These are phyloP conservation scores for Zoanthus gigantus DNA, from an alignment of 92 coral and sea anemone species.

Conservation along the genomic window DNA sequence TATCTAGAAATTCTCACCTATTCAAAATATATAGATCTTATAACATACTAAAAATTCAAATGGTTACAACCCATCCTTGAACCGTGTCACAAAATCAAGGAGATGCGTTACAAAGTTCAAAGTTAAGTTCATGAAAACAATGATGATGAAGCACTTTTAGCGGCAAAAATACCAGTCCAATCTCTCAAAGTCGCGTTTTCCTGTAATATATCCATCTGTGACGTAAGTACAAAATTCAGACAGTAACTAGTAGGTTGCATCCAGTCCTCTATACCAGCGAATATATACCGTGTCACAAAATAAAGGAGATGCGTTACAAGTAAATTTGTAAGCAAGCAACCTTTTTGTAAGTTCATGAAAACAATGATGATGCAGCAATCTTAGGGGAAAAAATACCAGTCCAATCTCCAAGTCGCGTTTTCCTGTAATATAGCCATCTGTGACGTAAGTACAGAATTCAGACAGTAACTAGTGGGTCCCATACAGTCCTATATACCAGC, in stretches of 20 bases:
- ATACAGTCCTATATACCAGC: constrained; percentile 11
- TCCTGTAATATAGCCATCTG: constrained; percentile 12
- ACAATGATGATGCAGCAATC: constrained; percentile 43
- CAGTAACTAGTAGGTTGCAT: background rate
- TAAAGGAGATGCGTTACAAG: background rate
- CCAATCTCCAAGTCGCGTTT: constrained; percentile 27
- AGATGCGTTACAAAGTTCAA: constrained; percentile 5
- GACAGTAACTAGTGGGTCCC: background rate
- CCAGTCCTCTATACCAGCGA: constrained; percentile 7
- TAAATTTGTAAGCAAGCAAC: background rate
- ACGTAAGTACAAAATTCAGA: constrained; percentile 15
- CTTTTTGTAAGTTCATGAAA: background rate
- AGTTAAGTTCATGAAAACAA: constrained; percentile 5
- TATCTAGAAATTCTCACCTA: background rate
- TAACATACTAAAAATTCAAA: background rate
- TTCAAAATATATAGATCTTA: background rate
- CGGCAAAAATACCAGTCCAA: constrained; percentile 13
- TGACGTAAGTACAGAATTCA: constrained; percentile 30
- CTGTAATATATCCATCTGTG: constrained; percentile 8
- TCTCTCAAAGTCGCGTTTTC: constrained; percentile 20
- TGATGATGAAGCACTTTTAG: constrained; percentile 41
- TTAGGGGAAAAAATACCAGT: background rate
- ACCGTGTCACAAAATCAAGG: background rate
- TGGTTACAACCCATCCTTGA: background rate
- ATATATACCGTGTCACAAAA: background rate